phyloP scores from a whole-genome alignment of 2,888 invertebrate genomes.

The Hyppa rectilinea region DNA sequence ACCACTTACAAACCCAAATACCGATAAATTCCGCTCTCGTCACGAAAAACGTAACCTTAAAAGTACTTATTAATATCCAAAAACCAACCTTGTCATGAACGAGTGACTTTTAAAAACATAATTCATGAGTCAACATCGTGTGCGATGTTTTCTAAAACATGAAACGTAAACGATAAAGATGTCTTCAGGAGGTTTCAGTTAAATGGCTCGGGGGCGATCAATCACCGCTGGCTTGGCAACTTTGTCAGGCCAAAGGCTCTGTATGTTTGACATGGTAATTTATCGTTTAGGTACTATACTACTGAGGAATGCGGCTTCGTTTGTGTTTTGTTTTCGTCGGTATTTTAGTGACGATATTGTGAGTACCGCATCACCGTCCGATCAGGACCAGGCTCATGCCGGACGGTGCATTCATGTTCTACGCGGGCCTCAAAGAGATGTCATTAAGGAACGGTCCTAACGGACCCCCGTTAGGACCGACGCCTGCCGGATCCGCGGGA shows the following conservation, averaged over 20 bases:
- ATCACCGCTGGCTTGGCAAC: slow-evolving; percentile 74
- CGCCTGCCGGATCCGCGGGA: too few relatives aligned
- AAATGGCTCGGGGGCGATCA: slow-evolving; percentile 73
- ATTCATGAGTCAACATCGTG: slow-evolving; percentile 54
- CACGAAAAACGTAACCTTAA: neutral
- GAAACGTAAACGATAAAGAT: slow-evolving; percentile 68
- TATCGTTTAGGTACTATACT: slow-evolving; percentile 53
- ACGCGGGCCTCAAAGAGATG: too few relatives aligned
- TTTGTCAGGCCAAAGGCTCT: slow-evolving; percentile 73
- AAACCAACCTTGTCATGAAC: slow-evolving; percentile 39
- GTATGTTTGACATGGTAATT: slow-evolving; percentile 62
- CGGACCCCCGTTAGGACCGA: too few relatives aligned
- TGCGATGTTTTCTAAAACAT: slow-evolving; percentile 56
- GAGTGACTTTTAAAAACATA: slow-evolving; percentile 63
- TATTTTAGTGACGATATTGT: neutral
- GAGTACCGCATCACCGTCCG: too few relatives aligned
- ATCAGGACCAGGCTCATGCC: too few relatives aligned
- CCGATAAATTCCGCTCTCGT: neutral
- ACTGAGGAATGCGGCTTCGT: slow-evolving; percentile 22
- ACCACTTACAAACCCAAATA: neutral
- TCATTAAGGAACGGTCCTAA: too few relatives aligned
- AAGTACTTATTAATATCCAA: slow-evolving; percentile 20
- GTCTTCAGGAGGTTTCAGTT: slow-evolving; percentile 64
- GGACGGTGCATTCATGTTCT: too few relatives aligned
- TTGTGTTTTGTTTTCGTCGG: slow-evolving; percentile 16